These are phyloP conservation scores for Lathronympha strigana DNA, from an alignment of 2,888 invertebrate genomes.

Conservation along the genomic window DNA sequence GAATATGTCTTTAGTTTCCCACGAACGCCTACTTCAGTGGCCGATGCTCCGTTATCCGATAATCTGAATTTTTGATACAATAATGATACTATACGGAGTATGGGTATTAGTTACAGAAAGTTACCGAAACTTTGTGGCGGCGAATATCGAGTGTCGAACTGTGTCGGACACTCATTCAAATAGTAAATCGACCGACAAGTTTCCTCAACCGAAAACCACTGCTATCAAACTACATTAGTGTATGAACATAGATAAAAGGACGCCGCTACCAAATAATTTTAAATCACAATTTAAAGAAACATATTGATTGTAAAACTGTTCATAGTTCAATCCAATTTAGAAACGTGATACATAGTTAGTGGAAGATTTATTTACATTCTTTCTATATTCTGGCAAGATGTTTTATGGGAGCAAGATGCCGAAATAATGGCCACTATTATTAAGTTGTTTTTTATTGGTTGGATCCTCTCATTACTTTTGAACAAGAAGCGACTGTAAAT, in stretches of 20 bases:
- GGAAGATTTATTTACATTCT: slow-evolving; percentile 21
- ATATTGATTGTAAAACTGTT: slow-evolving; percentile 19
- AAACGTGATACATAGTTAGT: slow-evolving; percentile 27
- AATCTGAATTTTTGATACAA: slow-evolving; percentile 56
- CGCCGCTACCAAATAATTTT: slow-evolving; percentile 27
- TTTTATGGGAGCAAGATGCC: background rate
- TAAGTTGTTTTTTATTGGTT: background rate
- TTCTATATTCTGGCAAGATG: slow-evolving; percentile 2
- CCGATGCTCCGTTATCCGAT: slow-evolving; percentile 61
- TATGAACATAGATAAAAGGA: slow-evolving; percentile 31
- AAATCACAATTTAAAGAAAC: slow-evolving; percentile 23
- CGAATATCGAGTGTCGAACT: slow-evolving; percentile 64
- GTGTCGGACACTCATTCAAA: slow-evolving; percentile 51
- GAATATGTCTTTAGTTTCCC: slow-evolving; percentile 64
- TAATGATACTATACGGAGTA: slow-evolving; percentile 49
- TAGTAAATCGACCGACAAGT: slow-evolving; percentile 60
- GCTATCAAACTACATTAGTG: slow-evolving; percentile 36
- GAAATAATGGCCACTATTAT: slow-evolving; percentile 14
- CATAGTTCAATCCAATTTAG: slow-evolving; percentile 27
- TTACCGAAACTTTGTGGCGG: slow-evolving; percentile 56
- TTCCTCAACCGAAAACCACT: slow-evolving; percentile 70
- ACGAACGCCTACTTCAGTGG: slow-evolving; percentile 75
- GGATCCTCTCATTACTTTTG: slow-evolving; percentile 5
- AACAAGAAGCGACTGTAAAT: slow-evolving; percentile 26
- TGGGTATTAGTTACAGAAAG: slow-evolving; percentile 42